Evolutionary conservation across 2,113 vertebrate species (phyloP), one percentile per base, ranked within the genome.

Genomic region (Phrynocephalus versicolor): DNA sequence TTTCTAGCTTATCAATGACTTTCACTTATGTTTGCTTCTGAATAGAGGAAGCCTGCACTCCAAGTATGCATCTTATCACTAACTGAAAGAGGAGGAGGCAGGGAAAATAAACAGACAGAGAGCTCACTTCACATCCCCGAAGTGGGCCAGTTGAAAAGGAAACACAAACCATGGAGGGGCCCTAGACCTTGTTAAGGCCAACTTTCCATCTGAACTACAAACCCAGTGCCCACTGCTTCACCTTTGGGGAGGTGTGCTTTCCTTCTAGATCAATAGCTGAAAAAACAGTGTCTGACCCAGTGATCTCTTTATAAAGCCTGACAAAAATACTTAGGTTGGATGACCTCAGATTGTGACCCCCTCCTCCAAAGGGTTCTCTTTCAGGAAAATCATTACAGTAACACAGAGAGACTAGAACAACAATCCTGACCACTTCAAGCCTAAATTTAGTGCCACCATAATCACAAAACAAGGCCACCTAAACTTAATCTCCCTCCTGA

Each of bases 231-330:
- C 7, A 27, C 4, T 62, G 77, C 69, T 45, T 72, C 18, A 8
- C 10, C 64, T 74, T 62, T 83, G 70, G 16, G 55, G 65, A 25
- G 62, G 57, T 30, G 39, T 10, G n/a, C 71, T 79, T 85, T 62
- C 64, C 77, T 70, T 35, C 45, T 71, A 74, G 82, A 37, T 65
- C 64, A 35, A 27, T 41, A 45, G 13, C 39, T 21, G 69, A 1
- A 33, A 73, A 51, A 81, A 30, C 30, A 60, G 19, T 65, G 21
- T 64, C 79, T 86, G 15, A 81, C 69, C 64, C 78, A 73, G 30
- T 73, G 60, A 81, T 64, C 78, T 86, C 73, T 86, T 86, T 81
- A 81, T 81, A 67, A 25, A 80, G 41, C 78, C 27, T 62, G 23
- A 55, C 37, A 86, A 25, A n/a, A 60, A 74, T 18, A 37, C 62